Evolutionary conservation across 2,797 vertebrate genomes (phyloP).

Genomic region (Sternarchorhynchus goeldii): DNA sequence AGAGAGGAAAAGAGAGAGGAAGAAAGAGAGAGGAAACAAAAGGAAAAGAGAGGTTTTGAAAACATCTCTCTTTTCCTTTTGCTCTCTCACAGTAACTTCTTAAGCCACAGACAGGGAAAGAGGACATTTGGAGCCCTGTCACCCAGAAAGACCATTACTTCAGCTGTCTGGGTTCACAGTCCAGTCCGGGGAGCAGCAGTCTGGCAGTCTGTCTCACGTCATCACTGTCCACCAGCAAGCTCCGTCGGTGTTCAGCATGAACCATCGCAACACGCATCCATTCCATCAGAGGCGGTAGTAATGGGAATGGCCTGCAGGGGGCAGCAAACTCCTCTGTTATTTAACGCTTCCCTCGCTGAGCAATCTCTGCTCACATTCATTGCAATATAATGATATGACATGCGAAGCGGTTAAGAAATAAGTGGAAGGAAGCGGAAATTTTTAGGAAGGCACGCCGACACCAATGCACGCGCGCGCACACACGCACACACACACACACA

Average conservation of each 20-base stretch:
- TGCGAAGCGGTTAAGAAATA: not conserved
- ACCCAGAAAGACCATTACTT: conserved; percentile 71
- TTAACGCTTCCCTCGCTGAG: not conserved
- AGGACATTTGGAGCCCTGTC: too few relatives aligned
- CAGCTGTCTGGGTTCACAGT: conserved; percentile 92
- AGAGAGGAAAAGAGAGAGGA: not conserved
- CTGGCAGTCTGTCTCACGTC: conserved; percentile 89
- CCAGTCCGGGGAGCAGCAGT: conserved; percentile 86
- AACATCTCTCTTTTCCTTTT: not conserved
- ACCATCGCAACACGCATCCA: conserved; percentile 92
- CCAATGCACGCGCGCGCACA: not conserved
- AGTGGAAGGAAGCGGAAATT: not conserved
- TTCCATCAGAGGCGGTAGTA: conserved; percentile 90
- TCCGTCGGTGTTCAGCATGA: conserved; percentile 90
- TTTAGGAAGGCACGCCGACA: not conserved
- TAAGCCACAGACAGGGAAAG: too few relatives aligned
- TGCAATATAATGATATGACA: not conserved
- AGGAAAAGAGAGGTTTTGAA: not conserved
- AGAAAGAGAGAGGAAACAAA: not conserved
- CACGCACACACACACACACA: not conserved
- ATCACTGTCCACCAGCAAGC: conserved; percentile 90
- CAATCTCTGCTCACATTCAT: not conserved
- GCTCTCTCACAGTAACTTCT: too few relatives aligned
- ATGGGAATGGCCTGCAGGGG: conserved; percentile 82
- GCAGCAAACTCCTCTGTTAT: not conserved